Conservation (phyloP, 2,797 vertebrate species). For the Antrozous pallidus region DNA sequence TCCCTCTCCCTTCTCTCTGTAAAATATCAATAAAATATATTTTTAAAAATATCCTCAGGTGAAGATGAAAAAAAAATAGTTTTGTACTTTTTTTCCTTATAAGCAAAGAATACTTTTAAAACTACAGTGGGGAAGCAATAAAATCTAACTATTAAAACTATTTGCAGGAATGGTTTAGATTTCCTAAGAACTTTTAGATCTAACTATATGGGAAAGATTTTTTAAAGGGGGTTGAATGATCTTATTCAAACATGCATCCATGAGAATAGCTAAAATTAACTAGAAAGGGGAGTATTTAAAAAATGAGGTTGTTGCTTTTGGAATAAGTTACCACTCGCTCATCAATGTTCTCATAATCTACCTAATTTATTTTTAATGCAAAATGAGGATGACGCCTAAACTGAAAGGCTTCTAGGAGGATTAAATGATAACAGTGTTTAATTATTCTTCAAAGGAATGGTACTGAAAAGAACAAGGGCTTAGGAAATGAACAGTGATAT, state of each 20-base stretch:
- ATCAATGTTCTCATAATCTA: neutral
- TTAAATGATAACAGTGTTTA: neutral
- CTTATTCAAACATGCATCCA: neutral
- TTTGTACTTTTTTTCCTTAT: neutral
- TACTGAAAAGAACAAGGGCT: neutral
- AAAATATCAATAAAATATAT: too few relatives aligned
- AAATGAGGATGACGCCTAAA: neutral
- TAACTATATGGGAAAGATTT: neutral
- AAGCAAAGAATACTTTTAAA: neutral
- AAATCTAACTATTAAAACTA: slow-evolving; percentile 3
- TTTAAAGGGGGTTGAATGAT: neutral
- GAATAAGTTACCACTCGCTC: neutral
- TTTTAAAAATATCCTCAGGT: too few relatives aligned
- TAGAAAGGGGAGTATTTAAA: neutral
- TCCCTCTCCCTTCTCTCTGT: too few relatives aligned
- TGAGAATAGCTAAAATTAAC: neutral
- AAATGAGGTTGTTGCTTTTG: neutral
- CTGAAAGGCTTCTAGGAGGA: neutral
- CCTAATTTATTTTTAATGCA: neutral
- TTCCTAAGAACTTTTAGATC: neutral
- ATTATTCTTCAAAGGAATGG: neutral
- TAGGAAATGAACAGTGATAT: neutral
- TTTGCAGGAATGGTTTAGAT: neutral
- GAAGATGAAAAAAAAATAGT: neutral
- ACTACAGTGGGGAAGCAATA: neutral